Base-by-base conservation (phyloP, 2,113 vertebrate genomes). In the Tamias sibiricus region DNA sequence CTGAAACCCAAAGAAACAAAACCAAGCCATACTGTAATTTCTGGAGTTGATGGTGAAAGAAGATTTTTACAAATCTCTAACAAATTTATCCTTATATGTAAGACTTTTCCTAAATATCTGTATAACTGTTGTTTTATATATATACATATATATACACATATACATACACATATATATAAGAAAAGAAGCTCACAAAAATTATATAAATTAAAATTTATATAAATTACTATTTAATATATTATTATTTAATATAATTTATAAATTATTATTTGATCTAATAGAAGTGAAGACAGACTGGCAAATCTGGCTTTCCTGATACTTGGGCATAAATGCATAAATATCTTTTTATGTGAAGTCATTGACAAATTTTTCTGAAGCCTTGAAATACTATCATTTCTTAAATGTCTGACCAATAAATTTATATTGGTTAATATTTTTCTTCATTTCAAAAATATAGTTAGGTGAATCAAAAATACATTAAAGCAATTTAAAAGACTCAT, bases 121-220 rank as follows among this genome's bases (percentile, higher is more conserved):
- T 24, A 4, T 69, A 85, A 32, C 68, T 75, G 0, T 37, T 89
- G 2, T 2, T 87, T n/a, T n/a, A n/a, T n/a, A n/a, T n/a, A n/a
- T n/a, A n/a, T n/a, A n/a, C n/a, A n/a, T n/a, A n/a, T n/a, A n/a
- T n/a, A n/a, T n/a, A n/a, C n/a, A n/a, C n/a, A n/a, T n/a, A n/a
- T n/a, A n/a, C n/a, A n/a, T n/a, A n/a, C n/a, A n/a, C n/a, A n/a
- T n/a, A 6, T 66, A 17, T 64, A 17, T 0, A 13, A 37, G 10
- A 92, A 62, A 71, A 16, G 1, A 66, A 71, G 2, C 57, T 93
- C 52, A 75, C 32, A 62, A n/a, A n/a, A n/a, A n/a, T n/a, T n/a
- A n/a, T n/a, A n/a, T n/a, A 76, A 77, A 76, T 76, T 77, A 93
- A 92, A 72, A 85, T 79, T 57, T 76, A 35, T n/a, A n/a, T n/a